Evolutionary conservation across 2,797 vertebrate genomes (phyloP), one percentile per base, ranked within the genome.

Genomic region (Enteromius radiatus): DNA sequence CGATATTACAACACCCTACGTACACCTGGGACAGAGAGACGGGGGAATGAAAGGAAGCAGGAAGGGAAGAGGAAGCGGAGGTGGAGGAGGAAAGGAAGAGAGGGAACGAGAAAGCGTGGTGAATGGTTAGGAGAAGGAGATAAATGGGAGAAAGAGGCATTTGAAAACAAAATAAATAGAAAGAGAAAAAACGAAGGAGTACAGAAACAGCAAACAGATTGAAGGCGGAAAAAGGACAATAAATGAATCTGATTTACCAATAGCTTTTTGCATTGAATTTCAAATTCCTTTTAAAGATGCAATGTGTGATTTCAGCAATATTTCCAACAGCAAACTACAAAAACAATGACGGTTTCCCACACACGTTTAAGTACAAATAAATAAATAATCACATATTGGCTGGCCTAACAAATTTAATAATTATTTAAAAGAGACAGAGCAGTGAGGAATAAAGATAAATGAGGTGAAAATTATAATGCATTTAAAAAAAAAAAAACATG

Each of bases 1-100:
- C 54, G 84, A 80, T 84, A 84, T 86, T 84, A 83, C 79, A 61
- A 63, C 84, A 33, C 63, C 54, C 45, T 49, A 56, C 6, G 19
- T 19, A 80, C 78, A 80, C 79, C 79, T 81, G 69, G 69, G 68
- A 79, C 28, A 41, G 26, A 70, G 10, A 77, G 36, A 33, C 64
- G 14, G 61, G 77, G 45, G 80, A 45, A 47, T 38, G 14, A 82
- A 73, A 76, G 54, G 47, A 80, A 59, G 38, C 63, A 63, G 82
- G 67, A 76, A 78, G 73, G 61, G 14, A 63, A 59, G 31, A 77
- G 64, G 74, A 64, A 69, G 63, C 10, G 63, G 71, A 74, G 56
- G 56, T 21, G 56, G 47, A 81, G 23, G 36, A 19, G 26, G 28
- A 75, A 31, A 52, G 31, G 36, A 28, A 80, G 78, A 76, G 47